Evolutionary conservation across 2,113 vertebrate genomes (phyloP).

Genomic region (Meriones unguiculatus): DNA sequence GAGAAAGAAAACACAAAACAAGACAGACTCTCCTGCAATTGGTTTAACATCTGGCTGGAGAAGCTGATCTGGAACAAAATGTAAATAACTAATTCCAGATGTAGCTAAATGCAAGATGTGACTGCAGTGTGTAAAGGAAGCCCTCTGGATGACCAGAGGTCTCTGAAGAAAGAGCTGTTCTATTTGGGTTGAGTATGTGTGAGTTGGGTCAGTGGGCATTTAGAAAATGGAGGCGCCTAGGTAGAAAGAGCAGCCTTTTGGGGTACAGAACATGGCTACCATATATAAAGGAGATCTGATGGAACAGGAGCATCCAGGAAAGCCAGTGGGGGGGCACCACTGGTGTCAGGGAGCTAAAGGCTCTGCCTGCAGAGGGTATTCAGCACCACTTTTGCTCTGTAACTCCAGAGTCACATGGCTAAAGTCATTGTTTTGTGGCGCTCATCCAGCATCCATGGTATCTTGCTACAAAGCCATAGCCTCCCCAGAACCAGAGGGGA

Average conservation of each 20-base stretch:
- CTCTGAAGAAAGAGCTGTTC: too few species aligned
- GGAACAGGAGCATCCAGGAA: background rate
- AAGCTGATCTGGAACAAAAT: background rate
- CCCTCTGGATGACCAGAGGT: background rate
- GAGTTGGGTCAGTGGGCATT: background rate
- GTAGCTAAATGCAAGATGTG: background rate
- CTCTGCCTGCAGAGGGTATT: background rate
- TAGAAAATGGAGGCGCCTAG: background rate
- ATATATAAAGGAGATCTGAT: background rate
- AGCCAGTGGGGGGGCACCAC: background rate
- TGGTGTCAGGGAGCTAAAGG: background rate
- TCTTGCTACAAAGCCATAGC: background rate
- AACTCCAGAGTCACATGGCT: background rate
- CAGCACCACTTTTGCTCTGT: background rate
- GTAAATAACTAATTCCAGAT: background rate
- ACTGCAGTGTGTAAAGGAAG: background rate
- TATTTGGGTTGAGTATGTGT: background rate
- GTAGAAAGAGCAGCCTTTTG: background rate
- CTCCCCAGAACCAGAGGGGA: background rate
- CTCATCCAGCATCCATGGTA: too few species aligned
- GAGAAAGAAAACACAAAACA: background rate
- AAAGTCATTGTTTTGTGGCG: background rate
- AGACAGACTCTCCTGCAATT: background rate
- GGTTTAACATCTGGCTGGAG: background rate
- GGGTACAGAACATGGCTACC: background rate